Conservation (phyloP, 2,888 invertebrate species). For the Phoenoteleia sp. region DNA sequence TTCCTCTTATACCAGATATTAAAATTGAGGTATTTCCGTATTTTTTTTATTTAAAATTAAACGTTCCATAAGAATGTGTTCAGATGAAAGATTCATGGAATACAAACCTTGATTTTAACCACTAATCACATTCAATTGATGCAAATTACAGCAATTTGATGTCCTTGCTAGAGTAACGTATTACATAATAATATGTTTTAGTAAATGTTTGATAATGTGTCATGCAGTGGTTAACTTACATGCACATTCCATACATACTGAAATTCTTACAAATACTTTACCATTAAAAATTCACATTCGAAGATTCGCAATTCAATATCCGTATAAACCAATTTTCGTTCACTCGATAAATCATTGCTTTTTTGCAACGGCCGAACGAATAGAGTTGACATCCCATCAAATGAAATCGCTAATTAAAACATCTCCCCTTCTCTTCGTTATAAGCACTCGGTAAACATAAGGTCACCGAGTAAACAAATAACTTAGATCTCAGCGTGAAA, state of each 20-base stretch:
- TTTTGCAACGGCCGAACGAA: not conserved
- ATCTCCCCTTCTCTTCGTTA: not conserved
- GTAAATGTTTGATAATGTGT: conserved; percentile 46
- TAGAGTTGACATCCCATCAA: not conserved
- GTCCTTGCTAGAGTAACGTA: not conserved
- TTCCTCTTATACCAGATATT: too few relatives aligned
- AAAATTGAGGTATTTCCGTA: too few relatives aligned
- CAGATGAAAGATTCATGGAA: not conserved
- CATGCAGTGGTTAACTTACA: conserved; percentile 35
- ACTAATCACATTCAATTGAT: not conserved
- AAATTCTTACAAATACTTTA: not conserved
- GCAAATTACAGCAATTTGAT: conserved; percentile 16
- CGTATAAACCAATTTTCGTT: not conserved
- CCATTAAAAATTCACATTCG: not conserved
- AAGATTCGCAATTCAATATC: not conserved
- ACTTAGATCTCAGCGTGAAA: not conserved
- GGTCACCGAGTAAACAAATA: conserved; percentile 21
- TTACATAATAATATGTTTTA: conserved; percentile 36
- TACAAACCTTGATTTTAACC: conserved; percentile 4
- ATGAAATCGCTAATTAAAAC: conserved; percentile 28
- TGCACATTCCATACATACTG: conserved; percentile 7
- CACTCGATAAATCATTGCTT: not conserved
- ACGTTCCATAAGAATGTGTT: not conserved
- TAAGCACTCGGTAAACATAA: conserved; percentile 1
- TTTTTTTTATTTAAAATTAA: conserved; percentile 14